phyloP scores from a whole-genome alignment of 2,113 vertebrate species.

The Cyanoderma ruficeps region DNA sequence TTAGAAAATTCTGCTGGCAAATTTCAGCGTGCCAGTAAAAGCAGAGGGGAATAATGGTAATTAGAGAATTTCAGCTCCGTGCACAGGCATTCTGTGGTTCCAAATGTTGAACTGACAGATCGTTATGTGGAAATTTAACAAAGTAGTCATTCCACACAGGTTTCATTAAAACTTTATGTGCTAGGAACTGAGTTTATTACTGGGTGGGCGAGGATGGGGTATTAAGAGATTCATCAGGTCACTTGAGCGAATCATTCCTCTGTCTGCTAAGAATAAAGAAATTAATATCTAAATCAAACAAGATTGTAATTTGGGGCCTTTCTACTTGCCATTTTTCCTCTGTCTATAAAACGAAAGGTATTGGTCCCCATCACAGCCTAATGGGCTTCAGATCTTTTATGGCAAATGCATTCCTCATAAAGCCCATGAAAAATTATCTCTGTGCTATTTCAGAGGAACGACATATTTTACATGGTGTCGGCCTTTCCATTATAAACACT shows the following conservation, averaged over 20 bases:
- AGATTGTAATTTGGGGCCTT: neutral
- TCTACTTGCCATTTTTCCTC: neutral
- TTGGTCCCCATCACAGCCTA: neutral
- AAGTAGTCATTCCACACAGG: neutral
- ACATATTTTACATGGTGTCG: neutral
- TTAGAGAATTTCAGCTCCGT: neutral
- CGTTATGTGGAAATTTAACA: neutral
- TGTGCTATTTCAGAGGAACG: neutral
- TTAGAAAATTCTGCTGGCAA: neutral
- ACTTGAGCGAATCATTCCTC: neutral
- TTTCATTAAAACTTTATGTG: neutral
- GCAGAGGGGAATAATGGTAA: neutral
- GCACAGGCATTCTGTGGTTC: neutral
- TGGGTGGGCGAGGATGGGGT: accelerated
- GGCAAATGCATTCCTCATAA: neutral
- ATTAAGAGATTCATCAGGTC: neutral
- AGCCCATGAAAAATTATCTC: constrained; percentile 4
- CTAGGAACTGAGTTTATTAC: neutral
- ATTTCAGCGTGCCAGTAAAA: neutral
- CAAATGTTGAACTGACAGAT: neutral
- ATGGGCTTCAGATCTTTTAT: neutral
- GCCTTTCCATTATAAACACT: neutral
- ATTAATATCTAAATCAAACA: constrained; percentile 12
- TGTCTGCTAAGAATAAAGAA: neutral
- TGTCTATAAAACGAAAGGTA: neutral